Evolutionary conservation across 2,797 vertebrate species (phyloP).

Genomic region (Sebastes melanostomus): DNA sequence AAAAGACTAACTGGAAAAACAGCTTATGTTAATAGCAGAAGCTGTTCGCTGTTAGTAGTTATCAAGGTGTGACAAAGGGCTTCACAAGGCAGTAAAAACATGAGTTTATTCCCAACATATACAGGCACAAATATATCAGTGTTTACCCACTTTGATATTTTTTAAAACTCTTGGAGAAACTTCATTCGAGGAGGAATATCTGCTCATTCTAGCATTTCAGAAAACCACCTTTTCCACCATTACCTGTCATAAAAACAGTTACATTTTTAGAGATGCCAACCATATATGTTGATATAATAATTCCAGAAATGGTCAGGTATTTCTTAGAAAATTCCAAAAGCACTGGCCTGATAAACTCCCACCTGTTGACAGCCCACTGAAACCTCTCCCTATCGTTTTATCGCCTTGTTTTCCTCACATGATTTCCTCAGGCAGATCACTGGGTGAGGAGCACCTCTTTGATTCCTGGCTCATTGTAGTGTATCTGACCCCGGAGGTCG

Average conservation of each 20-base stretch:
- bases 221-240: neutral
- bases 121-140: neutral
- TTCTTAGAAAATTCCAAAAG: constrained; percentile 32
- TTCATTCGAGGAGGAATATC: neutral
- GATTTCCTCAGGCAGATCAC: constrained; percentile 68
- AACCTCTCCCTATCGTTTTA: constrained; percentile 61
- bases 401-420: constrained; percentile 66
- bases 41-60: neutral
- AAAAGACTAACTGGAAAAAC: neutral
- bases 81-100: neutral
- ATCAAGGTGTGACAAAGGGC: neutral
- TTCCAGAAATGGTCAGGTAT: neutral
- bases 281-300: neutral
- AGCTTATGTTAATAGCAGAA: neutral
- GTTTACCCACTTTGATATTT: neutral
- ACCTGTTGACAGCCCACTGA: constrained; percentile 65
- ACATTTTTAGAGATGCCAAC: neutral
- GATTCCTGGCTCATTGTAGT: constrained; percentile 75
- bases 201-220: neutral
- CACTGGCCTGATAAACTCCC: constrained; percentile 20
- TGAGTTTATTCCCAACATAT: neutral
- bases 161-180: neutral
- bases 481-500: constrained; percentile 76
- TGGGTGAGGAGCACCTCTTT: constrained; percentile 74
- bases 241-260: neutral